Conservation (phyloP, 2,797 vertebrate genomes). For the Phyllotis vaccarum region DNA sequence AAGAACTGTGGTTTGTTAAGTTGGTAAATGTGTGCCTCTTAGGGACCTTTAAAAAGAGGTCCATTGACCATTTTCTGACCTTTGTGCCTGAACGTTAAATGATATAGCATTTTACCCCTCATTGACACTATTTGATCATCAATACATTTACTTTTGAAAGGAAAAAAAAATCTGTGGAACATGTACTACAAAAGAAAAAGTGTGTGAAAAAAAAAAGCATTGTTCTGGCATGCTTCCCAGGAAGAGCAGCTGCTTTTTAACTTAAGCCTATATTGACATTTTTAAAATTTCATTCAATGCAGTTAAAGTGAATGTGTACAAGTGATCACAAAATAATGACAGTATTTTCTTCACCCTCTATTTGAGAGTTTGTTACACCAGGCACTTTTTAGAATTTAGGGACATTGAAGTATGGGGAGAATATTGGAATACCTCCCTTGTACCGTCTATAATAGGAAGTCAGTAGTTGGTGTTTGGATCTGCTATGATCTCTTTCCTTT, state of each 20-base stretch:
- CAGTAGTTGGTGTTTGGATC: background rate
- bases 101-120: constrained; percentile 29
- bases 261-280: constrained; percentile 48
- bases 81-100: background rate
- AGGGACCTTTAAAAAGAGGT: background rate
- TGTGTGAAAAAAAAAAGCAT: background rate
- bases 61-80: background rate
- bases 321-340: background rate
- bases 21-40: background rate
- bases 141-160: background rate
- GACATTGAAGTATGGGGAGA: constrained; percentile 47
- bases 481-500: constrained; percentile 64
- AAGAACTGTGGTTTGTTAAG: background rate
- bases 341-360: constrained; percentile 49
- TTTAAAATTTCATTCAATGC: constrained; percentile 51
- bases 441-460: too few species aligned
- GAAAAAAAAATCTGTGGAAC: background rate
- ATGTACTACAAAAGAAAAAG: background rate
- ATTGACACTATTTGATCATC: background rate
- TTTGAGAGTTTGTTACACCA: constrained; percentile 51
- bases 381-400: constrained; percentile 48
- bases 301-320: background rate
- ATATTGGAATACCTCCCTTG: constrained; percentile 18
- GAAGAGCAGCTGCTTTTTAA: constrained; percentile 43
- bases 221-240: background rate